Percentiles rank a stretch among this genome's conserved stretches.
Evolutionary conservation across 1,140 invertebrate genomes (phyloP).

Genomic region (Monomorium pharaonis): DNA sequence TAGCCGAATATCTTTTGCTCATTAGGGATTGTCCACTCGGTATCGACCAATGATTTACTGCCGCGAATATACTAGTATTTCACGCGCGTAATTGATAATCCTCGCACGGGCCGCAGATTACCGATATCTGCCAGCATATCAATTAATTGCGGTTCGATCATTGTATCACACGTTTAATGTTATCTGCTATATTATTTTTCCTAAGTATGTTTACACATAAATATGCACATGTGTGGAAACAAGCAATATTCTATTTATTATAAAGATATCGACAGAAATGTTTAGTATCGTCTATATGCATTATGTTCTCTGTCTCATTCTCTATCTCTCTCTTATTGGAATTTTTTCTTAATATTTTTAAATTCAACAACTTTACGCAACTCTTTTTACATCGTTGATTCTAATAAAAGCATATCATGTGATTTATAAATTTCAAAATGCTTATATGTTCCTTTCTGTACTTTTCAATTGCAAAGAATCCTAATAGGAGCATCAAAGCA

Average conservation of each 20-base stretch:
- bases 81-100: conserved; percentile 69
- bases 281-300: no score
- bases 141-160: conserved; percentile 70
- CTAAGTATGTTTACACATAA: conserved; percentile 31
- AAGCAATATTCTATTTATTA: not conserved
- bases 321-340: not conserved
- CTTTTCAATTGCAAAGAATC: not conserved
- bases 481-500: not conserved
- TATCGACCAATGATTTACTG: conserved; percentile 65
- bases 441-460: conserved; percentile 28
- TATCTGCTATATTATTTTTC: conserved; percentile 34
- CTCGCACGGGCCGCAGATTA: conserved; percentile 66
- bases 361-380: not conserved
- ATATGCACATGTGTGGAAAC: not conserved
- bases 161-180: conserved; percentile 61
- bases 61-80: conserved; percentile 59
- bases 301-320: not conserved
- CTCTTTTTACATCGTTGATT: not conserved
- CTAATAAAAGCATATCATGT: not conserved
- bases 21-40: conserved; percentile 60
- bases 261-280: not conserved
- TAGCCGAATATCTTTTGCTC: conserved; percentile 64
- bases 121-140: conserved; percentile 56
- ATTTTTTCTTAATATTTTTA: not conserved
- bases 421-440: not conserved